Conservation (phyloP, 2,888 invertebrate genomes). For the Drosophila diplacantha region DNA sequence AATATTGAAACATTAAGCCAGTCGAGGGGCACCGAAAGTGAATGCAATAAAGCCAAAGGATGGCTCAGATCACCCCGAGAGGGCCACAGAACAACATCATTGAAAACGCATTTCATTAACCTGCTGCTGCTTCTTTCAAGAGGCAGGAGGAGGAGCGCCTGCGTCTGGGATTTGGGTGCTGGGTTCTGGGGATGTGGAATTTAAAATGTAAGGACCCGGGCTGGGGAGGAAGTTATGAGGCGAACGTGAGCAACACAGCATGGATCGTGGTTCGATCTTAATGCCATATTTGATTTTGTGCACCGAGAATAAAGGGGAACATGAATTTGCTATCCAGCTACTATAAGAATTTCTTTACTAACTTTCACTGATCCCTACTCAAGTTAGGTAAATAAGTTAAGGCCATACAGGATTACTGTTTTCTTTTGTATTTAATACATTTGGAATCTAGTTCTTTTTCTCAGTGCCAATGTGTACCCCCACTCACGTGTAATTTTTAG, state of each 20-base stretch:
- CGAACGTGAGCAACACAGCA: slow-evolving; percentile 62
- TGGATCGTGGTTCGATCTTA: slow-evolving; percentile 39
- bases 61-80: slow-evolving; percentile 12
- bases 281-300: slow-evolving; percentile 39
- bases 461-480: slow-evolving; percentile 23
- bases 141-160: slow-evolving; percentile 13
- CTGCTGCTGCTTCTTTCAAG: slow-evolving; percentile 38
- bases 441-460: rapidly evolving
- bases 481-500: slow-evolving; percentile 52
- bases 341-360: background rate
- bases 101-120: slow-evolving; percentile 75
- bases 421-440: no score
- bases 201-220: slow-evolving; percentile 5
- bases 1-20: slow-evolving; percentile 68
- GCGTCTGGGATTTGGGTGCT: slow-evolving; percentile 20
- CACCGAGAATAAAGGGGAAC: background rate
- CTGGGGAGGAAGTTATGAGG: slow-evolving; percentile 51
- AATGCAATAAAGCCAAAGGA: slow-evolving; percentile 40
- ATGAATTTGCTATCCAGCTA: background rate
- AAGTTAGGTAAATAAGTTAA: background rate
- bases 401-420: background rate
- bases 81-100: slow-evolving; percentile 48
- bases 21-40: slow-evolving; percentile 20
- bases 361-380: no score
- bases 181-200: slow-evolving; percentile 7